A percentile compares a stretch with the other conserved stretches of the same genome.
These are phyloP conservation scores for Drosophila navojoa DNA, from an alignment of 1,140 invertebrate species.

Conservation along the genomic window DNA sequence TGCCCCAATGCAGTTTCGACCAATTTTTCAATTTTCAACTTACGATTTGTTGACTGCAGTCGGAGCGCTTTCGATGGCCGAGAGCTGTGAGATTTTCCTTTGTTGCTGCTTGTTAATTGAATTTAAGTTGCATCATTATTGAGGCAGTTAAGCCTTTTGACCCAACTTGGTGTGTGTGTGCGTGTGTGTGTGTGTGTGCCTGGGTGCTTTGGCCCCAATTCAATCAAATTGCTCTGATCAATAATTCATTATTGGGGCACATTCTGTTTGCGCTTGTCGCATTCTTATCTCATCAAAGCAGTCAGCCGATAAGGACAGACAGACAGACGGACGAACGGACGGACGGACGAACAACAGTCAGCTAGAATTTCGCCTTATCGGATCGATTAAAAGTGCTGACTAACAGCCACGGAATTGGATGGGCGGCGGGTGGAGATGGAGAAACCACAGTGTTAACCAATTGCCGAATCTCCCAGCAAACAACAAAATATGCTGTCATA, in stretches of 20 bases:
- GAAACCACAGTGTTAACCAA: background rate
- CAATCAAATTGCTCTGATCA: slow-evolving; percentile 19
- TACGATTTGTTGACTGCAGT: no score
- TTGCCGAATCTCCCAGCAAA: background rate
- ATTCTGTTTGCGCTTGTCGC: slow-evolving; percentile 19
- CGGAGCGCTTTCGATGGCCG: no score
- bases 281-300: slow-evolving; percentile 21
- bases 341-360: background rate
- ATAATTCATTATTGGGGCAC: slow-evolving; percentile 28
- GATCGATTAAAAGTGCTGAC: slow-evolving; percentile 18
- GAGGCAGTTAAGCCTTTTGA: slow-evolving; percentile 10
- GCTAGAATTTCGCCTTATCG: slow-evolving; percentile 6
- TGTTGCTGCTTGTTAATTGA: no score
- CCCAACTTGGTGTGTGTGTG: no score
- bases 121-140: no score
- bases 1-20: no score
- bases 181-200: background rate
- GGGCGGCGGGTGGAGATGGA: background rate
- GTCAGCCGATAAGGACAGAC: slow-evolving; percentile 3
- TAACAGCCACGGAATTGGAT: background rate
- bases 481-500: background rate
- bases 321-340: no score
- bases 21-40: no score
- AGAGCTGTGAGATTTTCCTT: no score
- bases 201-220: background rate